Percentiles rank a stretch among this genome's conserved stretches.
phyloP scores from a whole-genome alignment of 2,888 invertebrate species.

The Eilema caniola region DNA sequence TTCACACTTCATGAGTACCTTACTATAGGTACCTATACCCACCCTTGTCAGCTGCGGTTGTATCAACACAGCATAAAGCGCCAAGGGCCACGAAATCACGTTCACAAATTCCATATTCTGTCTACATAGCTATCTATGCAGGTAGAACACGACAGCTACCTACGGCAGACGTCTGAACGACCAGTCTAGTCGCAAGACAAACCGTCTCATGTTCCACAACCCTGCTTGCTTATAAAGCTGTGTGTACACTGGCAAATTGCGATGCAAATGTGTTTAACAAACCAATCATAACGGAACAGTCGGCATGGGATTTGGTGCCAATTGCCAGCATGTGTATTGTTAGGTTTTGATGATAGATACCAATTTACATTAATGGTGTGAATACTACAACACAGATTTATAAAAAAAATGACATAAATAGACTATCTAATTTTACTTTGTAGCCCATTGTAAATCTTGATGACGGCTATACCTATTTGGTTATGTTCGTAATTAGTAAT shows the following conservation, averaged over 20 bases:
- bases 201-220: conserved; percentile 40
- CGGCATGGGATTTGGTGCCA: neutral
- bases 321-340: neutral
- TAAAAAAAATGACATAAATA: too few relatives aligned
- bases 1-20: too few relatives aligned
- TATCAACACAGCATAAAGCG: neutral
- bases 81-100: conserved; percentile 13
- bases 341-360: neutral
- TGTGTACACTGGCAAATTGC: conserved; percentile 14
- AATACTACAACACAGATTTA: neutral
- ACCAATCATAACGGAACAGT: conserved; percentile 18
- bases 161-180: conserved; percentile 39
- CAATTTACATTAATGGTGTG: neutral
- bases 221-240: conserved; percentile 34
- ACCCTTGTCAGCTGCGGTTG: neutral
- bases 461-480: neutral
- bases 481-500: too few relatives aligned
- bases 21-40: neutral
- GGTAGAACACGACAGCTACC: conserved; percentile 12
- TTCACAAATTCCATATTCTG: conserved; percentile 15
- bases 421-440: too few relatives aligned
- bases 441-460: neutral
- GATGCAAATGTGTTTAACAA: conserved; percentile 39
- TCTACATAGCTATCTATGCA: conserved; percentile 21
- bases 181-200: conserved; percentile 37